Percentiles rank a stretch among this genome's conserved stretches.
These are phyloP conservation scores for Tympanoctomys barrerae DNA, from an alignment of 2,797 vertebrate genomes.

Conservation along the genomic window DNA sequence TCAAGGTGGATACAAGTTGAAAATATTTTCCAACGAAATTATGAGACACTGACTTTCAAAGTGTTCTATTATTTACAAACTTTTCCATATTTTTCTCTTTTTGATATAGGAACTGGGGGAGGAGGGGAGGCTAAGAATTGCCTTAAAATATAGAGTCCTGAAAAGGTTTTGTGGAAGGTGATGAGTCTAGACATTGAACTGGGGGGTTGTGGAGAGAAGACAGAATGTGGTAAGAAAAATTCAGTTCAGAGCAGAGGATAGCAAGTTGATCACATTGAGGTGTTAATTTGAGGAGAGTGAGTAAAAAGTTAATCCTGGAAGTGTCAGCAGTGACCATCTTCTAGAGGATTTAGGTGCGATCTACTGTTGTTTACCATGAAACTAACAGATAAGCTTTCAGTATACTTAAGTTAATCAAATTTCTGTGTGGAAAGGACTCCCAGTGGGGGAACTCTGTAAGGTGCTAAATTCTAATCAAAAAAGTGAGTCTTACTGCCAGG, in stretches of 20 bases:
- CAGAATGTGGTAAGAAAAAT: not conserved
- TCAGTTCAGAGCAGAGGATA: not conserved
- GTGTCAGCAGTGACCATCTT: not conserved
- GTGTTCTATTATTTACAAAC: not conserved
- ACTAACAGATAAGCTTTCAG: conserved; percentile 54
- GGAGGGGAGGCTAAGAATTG: not conserved
- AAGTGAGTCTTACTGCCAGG: conserved; percentile 43
- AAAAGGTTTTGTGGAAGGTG: not conserved
- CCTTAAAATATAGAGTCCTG: not conserved
- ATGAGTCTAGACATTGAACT: not conserved
- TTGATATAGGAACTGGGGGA: conserved; percentile 28
- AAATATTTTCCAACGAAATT: not conserved
- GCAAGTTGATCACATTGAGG: not conserved
- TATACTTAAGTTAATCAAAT: conserved; percentile 67
- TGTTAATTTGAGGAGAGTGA: conserved; percentile 41
- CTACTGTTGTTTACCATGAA: conserved; percentile 35
- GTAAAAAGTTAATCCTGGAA: conserved; percentile 20
- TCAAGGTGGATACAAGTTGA: not conserved
- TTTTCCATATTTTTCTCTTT: not conserved
- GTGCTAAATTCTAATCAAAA: conserved; percentile 68
- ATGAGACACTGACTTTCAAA: not conserved
- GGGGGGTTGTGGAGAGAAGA: not conserved
- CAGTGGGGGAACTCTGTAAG: not conserved
- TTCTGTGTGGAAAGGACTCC: conserved; percentile 11
- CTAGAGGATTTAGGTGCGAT: not conserved